These are phyloP conservation scores for Trachemys scripta DNA, from an alignment of 2,113 vertebrate species.

Conservation along the genomic window DNA sequence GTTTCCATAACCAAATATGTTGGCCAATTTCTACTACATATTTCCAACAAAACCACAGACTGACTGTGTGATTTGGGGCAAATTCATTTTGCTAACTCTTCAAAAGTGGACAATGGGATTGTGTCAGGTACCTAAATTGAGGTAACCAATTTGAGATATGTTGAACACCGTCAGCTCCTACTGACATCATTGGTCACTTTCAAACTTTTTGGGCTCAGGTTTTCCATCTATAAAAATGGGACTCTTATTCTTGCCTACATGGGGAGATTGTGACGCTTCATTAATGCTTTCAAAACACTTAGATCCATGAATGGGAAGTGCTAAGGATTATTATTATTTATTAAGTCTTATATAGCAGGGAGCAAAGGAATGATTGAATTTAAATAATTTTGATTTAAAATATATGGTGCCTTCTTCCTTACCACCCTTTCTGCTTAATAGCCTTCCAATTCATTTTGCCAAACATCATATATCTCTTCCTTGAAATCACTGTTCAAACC, in stretches of 20 bases:
- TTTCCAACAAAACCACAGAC: not conserved
- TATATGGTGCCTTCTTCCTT: not conserved
- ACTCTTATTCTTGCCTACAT: not conserved
- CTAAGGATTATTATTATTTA: not conserved
- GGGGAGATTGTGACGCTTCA: not conserved
- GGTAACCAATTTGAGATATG: not conserved
- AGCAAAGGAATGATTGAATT: not conserved
- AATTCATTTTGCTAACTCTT: not conserved
- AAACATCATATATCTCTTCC: not conserved
- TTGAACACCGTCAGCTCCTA: not conserved
- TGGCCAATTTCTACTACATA: rapidly evolving
- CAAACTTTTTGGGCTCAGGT: not conserved
- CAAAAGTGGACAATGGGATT: not conserved
- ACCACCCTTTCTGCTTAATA: not conserved
- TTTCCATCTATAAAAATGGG: not conserved
- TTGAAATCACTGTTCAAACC: not conserved
- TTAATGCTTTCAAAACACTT: not conserved
- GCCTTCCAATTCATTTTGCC: not conserved
- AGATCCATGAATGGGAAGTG: not conserved
- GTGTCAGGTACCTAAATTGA: not conserved
- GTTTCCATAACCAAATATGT: not conserved
- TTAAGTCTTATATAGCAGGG: not conserved
- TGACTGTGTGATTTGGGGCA: not conserved
- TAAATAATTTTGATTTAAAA: not conserved
- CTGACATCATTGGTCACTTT: not conserved